Evolutionary conservation across 2,113 vertebrate species (phyloP).

Genomic region (Rhagologus leucostigma): DNA sequence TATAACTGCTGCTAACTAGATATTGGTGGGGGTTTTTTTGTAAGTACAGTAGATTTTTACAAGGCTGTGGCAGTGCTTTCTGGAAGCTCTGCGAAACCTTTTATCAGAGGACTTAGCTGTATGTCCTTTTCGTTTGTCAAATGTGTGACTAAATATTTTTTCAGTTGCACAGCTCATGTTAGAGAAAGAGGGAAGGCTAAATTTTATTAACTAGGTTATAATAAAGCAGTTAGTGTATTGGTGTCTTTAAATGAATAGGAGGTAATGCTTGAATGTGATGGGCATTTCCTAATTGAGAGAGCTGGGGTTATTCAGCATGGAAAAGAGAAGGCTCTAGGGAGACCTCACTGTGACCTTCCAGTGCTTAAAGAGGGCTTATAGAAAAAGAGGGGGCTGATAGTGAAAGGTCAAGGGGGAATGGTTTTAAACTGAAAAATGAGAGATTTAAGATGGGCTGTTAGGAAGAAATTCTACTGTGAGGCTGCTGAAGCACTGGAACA

Average conservation of each 20-base stretch:
- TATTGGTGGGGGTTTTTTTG: rapidly evolving
- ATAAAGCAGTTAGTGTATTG: neutral
- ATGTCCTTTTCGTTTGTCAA: neutral
- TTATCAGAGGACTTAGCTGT: neutral
- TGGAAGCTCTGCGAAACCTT: neutral
- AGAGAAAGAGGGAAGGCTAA: neutral
- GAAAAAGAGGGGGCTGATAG: neutral
- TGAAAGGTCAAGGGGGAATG: neutral
- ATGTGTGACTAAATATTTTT: neutral
- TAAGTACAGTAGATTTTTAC: neutral
- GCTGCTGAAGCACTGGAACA: neutral
- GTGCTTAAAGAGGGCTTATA: neutral
- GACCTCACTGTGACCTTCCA: neutral
- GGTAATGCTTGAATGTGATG: neutral
- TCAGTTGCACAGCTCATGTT: neutral
- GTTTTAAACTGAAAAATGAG: neutral
- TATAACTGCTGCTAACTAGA: neutral
- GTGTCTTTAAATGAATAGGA: neutral
- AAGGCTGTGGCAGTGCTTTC: neutral
- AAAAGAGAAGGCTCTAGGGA: neutral
- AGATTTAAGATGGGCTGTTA: neutral
- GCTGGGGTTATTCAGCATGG: neutral
- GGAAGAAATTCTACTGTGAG: neutral
- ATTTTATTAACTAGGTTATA: neutral
- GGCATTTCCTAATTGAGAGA: neutral